A percentile compares a stretch with the other conserved stretches of the same genome.
Evolutionary conservation across 2,113 vertebrate genomes (phyloP).

Genomic region (Hemiprocne comata): DNA sequence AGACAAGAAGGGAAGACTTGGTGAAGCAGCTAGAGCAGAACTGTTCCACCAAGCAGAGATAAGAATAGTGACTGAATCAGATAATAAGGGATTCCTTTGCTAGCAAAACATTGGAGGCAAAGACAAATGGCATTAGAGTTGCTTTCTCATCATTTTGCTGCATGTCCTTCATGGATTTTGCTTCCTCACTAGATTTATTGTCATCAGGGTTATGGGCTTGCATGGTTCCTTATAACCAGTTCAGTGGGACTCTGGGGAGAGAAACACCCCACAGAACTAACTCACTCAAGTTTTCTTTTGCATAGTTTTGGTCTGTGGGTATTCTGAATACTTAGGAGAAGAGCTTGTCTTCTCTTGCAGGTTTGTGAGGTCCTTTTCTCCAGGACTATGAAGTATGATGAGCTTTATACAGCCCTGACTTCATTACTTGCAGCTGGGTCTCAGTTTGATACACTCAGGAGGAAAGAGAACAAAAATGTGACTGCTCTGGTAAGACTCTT

Average conservation of each 20-base stretch:
- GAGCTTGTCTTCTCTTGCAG: constrained; percentile 69
- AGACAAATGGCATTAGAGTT: neutral
- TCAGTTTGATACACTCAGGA: constrained; percentile 89
- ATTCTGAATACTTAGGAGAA: neutral
- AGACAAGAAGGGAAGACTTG: neutral
- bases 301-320: neutral
- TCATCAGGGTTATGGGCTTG: neutral
- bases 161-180: neutral
- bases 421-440: constrained; percentile 91
- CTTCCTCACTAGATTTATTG: neutral
- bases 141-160: neutral
- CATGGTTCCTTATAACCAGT: neutral
- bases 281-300: neutral
- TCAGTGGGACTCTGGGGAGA: neutral
- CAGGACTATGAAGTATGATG: constrained; percentile 87
- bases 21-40: neutral
- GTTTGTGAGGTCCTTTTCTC: constrained; percentile 92
- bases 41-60: neutral
- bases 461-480: constrained; percentile 89
- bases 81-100: neutral
- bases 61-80: neutral
- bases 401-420: constrained; percentile 88
- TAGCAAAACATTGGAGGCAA: neutral
- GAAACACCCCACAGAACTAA: neutral
- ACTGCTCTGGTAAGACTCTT: constrained; percentile 83